phyloP scores from a whole-genome alignment of 2,888 invertebrate species.

The Hanleya hanleyi region DNA sequence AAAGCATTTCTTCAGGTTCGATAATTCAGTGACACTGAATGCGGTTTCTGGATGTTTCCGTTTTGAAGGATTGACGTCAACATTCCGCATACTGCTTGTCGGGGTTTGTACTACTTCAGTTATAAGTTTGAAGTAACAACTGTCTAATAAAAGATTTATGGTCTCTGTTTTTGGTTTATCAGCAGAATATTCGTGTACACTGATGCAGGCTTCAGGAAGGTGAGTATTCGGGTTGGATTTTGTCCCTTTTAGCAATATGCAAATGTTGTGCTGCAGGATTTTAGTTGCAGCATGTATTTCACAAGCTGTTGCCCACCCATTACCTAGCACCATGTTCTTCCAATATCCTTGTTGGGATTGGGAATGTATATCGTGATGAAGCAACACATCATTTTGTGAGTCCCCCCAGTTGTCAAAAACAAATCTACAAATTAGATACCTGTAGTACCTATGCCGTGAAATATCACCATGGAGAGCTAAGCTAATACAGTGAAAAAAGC shows the following conservation, averaged over 20 bases:
- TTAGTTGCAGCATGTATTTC: constrained; percentile 7
- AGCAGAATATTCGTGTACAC: not conserved
- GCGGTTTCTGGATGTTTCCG: no score
- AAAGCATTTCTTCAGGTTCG: no score
- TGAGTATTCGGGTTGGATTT: not conserved
- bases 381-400: not conserved
- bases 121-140: no score
- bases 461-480: not conserved
- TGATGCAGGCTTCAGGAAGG: not conserved
- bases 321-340: not conserved
- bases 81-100: no score
- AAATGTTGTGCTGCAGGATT: not conserved
- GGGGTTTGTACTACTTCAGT: no score
- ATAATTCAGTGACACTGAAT: no score
- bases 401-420: constrained; percentile 13
- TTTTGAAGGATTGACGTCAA: no score
- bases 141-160: not conserved
- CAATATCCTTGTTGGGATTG: not conserved
- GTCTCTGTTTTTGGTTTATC: not conserved
- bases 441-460: no score
- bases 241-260: not conserved
- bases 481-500: constrained; percentile 22
- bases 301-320: constrained; percentile 4
- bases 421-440: no score
- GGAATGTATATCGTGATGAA: not conserved